A percentile compares a stretch with the other conserved stretches of the same genome.
phyloP scores from a whole-genome alignment of 2,888 invertebrate species.

The Leptinotarsa haldemani region DNA sequence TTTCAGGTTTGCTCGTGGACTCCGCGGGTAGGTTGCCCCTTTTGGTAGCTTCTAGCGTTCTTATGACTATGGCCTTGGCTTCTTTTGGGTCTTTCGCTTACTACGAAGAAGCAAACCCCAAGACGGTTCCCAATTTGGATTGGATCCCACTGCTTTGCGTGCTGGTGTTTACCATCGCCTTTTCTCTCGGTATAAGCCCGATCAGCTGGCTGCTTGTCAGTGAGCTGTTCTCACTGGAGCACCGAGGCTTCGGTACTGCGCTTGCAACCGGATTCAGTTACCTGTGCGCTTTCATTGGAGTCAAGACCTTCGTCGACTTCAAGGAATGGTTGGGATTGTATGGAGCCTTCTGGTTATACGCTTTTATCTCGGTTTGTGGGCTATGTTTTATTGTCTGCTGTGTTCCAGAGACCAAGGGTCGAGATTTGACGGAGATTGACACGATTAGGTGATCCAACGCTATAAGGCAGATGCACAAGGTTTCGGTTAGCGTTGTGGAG shows the following conservation, averaged over 20 bases:
- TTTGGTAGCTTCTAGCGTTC: conserved; percentile 83
- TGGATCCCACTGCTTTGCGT: conserved; percentile 88
- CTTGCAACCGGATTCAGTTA: conserved; percentile 89
- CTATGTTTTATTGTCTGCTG: conserved; percentile 86
- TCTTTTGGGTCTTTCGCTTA: conserved; percentile 88
- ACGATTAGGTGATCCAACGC: conserved; percentile 65
- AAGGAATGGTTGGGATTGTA: conserved; percentile 80
- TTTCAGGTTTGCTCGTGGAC: conserved; percentile 86
- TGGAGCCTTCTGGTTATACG: conserved; percentile 91
- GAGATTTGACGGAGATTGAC: conserved; percentile 89
- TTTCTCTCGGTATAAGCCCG: conserved; percentile 88
- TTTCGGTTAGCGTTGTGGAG: conserved; percentile 58
- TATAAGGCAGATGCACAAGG: conserved; percentile 51
- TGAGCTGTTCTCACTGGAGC: conserved; percentile 85
- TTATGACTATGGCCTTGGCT: conserved; percentile 88
- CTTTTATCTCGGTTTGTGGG: conserved; percentile 83
- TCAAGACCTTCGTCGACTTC: conserved; percentile 88
- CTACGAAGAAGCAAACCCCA: conserved; percentile 76
- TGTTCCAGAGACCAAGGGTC: conserved; percentile 92
- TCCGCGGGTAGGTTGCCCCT: conserved; percentile 86
- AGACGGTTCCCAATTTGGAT: conserved; percentile 71
- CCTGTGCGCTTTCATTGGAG: conserved; percentile 86
- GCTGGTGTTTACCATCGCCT: conserved; percentile 85
- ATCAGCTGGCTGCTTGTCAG: conserved; percentile 88
- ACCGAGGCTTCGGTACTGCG: conserved; percentile 87